Conservation (phyloP, 2,888 invertebrate genomes). For the Galeruca laticollis region DNA sequence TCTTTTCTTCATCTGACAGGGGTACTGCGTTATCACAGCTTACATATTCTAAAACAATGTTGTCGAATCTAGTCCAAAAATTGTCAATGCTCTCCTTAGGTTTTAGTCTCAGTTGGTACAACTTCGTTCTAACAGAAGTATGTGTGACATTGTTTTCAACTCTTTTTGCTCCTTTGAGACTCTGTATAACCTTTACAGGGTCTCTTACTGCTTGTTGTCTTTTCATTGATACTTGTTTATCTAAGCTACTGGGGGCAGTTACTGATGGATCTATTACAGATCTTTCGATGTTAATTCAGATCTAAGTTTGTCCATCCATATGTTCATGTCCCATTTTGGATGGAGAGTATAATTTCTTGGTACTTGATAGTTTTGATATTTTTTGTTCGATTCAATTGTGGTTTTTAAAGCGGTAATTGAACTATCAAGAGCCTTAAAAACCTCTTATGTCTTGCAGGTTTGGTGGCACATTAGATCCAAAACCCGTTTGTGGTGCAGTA, state of each 20-base stretch:
- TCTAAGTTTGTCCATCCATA: conserved; percentile 19
- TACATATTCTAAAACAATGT: conserved; percentile 34
- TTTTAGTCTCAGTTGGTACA: conserved; percentile 21
- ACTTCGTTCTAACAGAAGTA: conserved; percentile 14
- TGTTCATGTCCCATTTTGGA: conserved; percentile 2
- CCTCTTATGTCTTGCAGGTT: background rate
- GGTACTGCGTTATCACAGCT: conserved; percentile 28
- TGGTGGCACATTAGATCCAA: background rate
- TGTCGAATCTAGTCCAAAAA: conserved; percentile 25
- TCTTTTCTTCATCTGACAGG: conserved; percentile 27
- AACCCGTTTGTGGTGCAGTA: background rate
- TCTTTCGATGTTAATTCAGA: conserved; percentile 16
- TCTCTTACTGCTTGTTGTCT: conserved; percentile 26
- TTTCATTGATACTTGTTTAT: background rate
- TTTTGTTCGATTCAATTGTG: conserved; percentile 4
- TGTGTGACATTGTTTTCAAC: conserved; percentile 22
- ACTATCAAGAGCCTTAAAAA: conserved; percentile 10
- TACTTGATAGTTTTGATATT: conserved; percentile 12
- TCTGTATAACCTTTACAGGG: conserved; percentile 17
- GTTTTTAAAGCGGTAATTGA: conserved; percentile 12
- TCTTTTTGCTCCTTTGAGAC: conserved; percentile 20
- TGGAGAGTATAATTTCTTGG: conserved; percentile 10
- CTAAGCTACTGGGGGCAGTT: conserved; percentile 11
- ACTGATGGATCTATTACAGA: conserved; percentile 20
- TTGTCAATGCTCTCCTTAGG: conserved; percentile 12